Evolutionary conservation across 2,797 vertebrate genomes (phyloP).

Genomic region (Ptychobarbus kaznakovi): DNA sequence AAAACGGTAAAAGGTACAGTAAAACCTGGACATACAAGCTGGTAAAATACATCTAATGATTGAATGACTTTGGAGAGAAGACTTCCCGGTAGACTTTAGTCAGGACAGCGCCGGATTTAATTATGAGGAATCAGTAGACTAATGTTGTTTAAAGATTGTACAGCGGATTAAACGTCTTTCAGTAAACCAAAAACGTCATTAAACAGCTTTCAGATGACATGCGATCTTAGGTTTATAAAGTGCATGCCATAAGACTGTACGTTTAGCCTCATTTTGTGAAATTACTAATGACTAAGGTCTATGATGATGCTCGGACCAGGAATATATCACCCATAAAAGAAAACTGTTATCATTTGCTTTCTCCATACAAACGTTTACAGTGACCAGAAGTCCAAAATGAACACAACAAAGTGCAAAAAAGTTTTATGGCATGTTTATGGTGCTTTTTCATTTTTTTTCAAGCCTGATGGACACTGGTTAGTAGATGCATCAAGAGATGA

Average conservation of each 20-base stretch:
- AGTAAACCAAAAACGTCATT: not conserved
- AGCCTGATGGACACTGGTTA: not conserved
- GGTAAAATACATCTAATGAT: slow-evolving; percentile 61
- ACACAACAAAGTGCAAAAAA: not conserved
- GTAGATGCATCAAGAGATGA: not conserved
- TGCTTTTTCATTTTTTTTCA: not conserved
- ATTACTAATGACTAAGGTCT: not conserved
- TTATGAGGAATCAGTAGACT: not conserved
- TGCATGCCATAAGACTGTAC: not conserved
- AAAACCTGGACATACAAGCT: slow-evolving; percentile 70
- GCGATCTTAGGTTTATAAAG: not conserved
- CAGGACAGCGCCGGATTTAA: not conserved
- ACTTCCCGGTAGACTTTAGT: slow-evolving; percentile 17
- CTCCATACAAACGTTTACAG: not conserved
- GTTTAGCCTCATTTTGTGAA: not conserved
- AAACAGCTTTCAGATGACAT: not conserved
- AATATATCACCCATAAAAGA: not conserved
- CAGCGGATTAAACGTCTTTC: not conserved
- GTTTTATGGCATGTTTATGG: not conserved
- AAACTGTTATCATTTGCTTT: slow-evolving; percentile 69
- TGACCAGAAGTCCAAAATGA: not conserved
- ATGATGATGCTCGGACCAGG: not conserved
- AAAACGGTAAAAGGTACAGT: slow-evolving; percentile 61
- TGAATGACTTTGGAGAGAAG: not conserved
- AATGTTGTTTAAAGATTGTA: not conserved